Base-by-base conservation (phyloP, 2,113 vertebrate species). In the Heterochromis multidens region DNA sequence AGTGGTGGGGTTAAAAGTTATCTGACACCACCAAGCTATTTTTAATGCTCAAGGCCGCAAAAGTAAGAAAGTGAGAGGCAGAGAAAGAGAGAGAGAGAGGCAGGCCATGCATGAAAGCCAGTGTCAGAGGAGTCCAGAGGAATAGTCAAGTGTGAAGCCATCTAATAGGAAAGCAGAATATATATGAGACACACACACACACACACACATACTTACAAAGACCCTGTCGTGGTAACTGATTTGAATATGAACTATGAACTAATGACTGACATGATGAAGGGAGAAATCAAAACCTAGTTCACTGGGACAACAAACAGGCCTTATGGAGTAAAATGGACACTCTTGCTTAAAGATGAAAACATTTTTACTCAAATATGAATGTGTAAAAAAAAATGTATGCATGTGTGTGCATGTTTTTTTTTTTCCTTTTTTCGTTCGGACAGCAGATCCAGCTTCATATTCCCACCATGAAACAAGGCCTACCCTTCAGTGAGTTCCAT, bases 101-200 rank as follows among this genome's bases (percentile, higher is more conserved):
- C 87, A 96, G 95, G 93, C 95, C 95, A 93, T 90, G 95, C 94
- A 95, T 95, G 96, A 96, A 92, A 96, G 95, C 77, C 76, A 92
- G 95, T 94, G 95, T 96, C 95, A 94, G 94, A 74, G 88, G 91
- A 90, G 94, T 91, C 90, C 89, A 79, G 81, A 89, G 79, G 79
- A 93, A 92, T 87, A 79, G 88, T 19, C 16, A 72, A 89, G 95
- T 93, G 95, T 93, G 95, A 96, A 96, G 93, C 93, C 79, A 85
- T 94, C 95, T 93, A 95, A 95, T 91, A 94, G 93, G 92, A 95
- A 89, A 79, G 94, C 91, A 90, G 95, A 94, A 96, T 88, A 87
- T 94, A 96, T 95, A 88, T 82, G 94, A 94, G 92, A 83, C 77
- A 72, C 80, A 81, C 81, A 80, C 77, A 86, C 37, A 63, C 49